Percentiles rank a stretch among this genome's conserved stretches.
Evolutionary conservation across 2,888 invertebrate species (phyloP).

Genomic region (Synergus gifuensis): DNA sequence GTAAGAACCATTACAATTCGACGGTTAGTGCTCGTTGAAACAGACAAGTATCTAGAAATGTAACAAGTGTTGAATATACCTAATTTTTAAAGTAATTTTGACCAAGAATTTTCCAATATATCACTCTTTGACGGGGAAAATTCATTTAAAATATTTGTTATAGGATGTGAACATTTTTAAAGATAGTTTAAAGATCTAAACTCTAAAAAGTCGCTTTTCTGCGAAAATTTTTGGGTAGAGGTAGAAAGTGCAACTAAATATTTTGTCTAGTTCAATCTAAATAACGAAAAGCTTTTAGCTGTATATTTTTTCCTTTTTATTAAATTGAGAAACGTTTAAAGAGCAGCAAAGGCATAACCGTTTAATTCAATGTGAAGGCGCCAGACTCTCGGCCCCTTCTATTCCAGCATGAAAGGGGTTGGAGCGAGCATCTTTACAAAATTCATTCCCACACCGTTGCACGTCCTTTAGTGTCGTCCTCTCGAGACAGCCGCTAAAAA

Average conservation of each 20-base stretch:
- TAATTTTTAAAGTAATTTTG: not conserved
- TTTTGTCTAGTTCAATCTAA: not conserved
- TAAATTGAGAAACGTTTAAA: conserved; percentile 1
- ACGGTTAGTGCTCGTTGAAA: conserved; percentile 5
- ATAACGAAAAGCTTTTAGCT: not conserved
- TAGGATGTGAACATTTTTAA: too few species aligned
- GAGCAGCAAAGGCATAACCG: not conserved
- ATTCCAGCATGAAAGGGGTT: conserved; percentile 21
- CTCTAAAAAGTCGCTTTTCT: too few species aligned
- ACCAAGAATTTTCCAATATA: too few species aligned
- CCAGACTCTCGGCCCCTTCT: conserved; percentile 9
- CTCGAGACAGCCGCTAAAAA: conserved; percentile 37
- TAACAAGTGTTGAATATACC: not conserved
- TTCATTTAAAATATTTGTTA: too few species aligned
- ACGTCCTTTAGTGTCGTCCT: conserved; percentile 38
- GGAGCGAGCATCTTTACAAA: conserved; percentile 26
- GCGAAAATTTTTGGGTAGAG: too few species aligned
- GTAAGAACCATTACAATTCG: not conserved
- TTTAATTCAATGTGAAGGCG: not conserved
- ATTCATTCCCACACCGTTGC: conserved; percentile 39
- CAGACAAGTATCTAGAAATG: not conserved
- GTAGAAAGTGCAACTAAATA: too few species aligned
- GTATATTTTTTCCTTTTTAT: not conserved
- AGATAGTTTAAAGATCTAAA: too few species aligned
- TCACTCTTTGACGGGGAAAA: too few species aligned